Evolutionary conservation across 2,888 invertebrate species (phyloP).

Genomic region (Andrena minutula): DNA sequence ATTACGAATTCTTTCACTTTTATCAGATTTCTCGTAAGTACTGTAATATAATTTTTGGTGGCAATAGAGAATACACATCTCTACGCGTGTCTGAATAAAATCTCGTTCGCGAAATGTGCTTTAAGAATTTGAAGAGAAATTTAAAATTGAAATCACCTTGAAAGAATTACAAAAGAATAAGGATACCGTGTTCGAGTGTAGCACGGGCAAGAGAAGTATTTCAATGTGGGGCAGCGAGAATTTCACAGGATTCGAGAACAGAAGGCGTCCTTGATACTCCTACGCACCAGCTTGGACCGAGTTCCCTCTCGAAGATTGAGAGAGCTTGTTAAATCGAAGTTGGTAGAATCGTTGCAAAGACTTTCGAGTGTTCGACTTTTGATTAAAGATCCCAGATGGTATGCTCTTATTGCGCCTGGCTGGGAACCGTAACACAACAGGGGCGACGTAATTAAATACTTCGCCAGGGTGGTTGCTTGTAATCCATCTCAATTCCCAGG

Average conservation of each 20-base stretch:
- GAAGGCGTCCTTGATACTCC: slow-evolving; percentile 4
- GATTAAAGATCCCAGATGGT: slow-evolving; percentile 55
- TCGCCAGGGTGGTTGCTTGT: neutral
- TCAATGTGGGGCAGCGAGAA: neutral
- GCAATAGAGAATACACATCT: too few species aligned
- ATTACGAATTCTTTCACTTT: too few species aligned
- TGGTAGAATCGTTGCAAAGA: slow-evolving; percentile 38
- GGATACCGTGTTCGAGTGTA: neutral
- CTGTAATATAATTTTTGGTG: too few species aligned
- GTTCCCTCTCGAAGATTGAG: slow-evolving; percentile 15
- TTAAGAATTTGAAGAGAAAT: too few species aligned
- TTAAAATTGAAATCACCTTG: too few species aligned
- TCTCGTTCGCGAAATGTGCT: too few species aligned
- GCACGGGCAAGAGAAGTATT: neutral
- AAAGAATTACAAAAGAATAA: neutral
- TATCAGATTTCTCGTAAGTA: too few species aligned
- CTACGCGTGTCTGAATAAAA: too few species aligned
- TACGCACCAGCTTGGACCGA: slow-evolving; percentile 17
- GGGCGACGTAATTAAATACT: slow-evolving; percentile 42
- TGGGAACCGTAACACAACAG: slow-evolving; percentile 26
- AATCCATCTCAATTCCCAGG: neutral
- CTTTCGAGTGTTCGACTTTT: slow-evolving; percentile 51
- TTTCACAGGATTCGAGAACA: neutral
- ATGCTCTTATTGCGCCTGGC: slow-evolving; percentile 41
- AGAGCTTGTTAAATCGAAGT: slow-evolving; percentile 34